Conservation (phyloP, 2,888 invertebrate species). For the Tolmerus cingulatus region DNA sequence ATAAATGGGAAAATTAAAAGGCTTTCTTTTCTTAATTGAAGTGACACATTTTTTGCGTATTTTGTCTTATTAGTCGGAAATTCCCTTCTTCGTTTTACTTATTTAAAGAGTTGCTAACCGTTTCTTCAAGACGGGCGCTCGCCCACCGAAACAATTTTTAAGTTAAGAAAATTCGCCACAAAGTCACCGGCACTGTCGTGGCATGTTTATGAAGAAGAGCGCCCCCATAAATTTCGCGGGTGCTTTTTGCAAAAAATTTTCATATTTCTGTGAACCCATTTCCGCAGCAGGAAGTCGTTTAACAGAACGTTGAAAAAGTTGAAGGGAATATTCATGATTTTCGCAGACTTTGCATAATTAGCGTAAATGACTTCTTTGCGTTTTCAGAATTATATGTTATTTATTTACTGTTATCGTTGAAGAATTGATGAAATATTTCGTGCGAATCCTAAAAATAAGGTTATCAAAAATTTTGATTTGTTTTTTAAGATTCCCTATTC, state of each 20-base stretch:
- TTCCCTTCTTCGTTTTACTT: neutral
- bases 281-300: neutral
- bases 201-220: neutral
- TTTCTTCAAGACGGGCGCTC: neutral
- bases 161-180: neutral
- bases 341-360: neutral
- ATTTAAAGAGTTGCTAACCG: neutral
- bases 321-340: neutral
- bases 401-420: neutral
- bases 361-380: neutral
- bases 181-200: neutral
- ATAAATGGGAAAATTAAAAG: neutral
- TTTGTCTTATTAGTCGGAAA: neutral
- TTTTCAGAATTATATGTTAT: neutral
- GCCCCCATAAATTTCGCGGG: neutral
- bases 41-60: neutral
- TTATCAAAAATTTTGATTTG: neutral
- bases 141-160: neutral
- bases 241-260: neutral
- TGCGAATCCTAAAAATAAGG: neutral
- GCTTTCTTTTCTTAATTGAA: neutral
- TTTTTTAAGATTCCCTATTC: neutral
- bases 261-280: neutral
- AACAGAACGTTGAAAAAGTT: neutral
- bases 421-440: neutral